Base-by-base conservation (phyloP, 2,797 vertebrate species). In the Gadopsis marmoratus region DNA sequence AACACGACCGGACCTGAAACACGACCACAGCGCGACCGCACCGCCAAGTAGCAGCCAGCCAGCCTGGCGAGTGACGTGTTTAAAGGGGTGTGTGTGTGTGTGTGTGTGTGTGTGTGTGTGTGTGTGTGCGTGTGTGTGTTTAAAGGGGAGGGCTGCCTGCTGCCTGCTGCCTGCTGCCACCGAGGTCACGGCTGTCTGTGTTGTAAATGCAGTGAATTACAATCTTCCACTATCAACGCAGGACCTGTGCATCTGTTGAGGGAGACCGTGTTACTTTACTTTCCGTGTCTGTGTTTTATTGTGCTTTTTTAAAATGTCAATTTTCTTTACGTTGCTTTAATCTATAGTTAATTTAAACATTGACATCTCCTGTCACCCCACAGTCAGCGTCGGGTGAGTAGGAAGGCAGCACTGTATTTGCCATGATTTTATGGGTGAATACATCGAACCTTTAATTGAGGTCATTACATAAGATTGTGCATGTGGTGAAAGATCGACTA, bases 81-180 rank as follows among this genome's bases (percentile, higher is more conserved):
- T 94, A 94, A 95, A 94, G 95, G 94, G 95, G 94, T 69, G 92
- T 91, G 94, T 78, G 84, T 76, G 65, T 78, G 91, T 89, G 92
- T 23, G 84, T 86, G 92, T 89, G 93, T 26, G 85, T 86, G 92
- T 89, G 92, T 31, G 85, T 86, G 92, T 89, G 93, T 31, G 85
- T 86, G 92, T 89, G 93, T 31, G 85, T 86, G 92, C 88, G 93
- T 26, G 85, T 86, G 92, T 68, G 71, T 74, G 81, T 89, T 94
- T 93, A 93, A 95, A 95, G 95, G 95, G 93, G 91, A 91, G 93
- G 92, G 72, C 72, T 26, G 69, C 51, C 31, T 51, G 74, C 74
- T 41, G 71, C 81, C 47, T 39, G 77, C 74, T 50, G 78, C 59
- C 71, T 67, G 9, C 73, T 72, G 64, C 77, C 58, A 26, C 81